Conservation (phyloP, 2,888 invertebrate species). For the Ennomos fuscantarius region DNA sequence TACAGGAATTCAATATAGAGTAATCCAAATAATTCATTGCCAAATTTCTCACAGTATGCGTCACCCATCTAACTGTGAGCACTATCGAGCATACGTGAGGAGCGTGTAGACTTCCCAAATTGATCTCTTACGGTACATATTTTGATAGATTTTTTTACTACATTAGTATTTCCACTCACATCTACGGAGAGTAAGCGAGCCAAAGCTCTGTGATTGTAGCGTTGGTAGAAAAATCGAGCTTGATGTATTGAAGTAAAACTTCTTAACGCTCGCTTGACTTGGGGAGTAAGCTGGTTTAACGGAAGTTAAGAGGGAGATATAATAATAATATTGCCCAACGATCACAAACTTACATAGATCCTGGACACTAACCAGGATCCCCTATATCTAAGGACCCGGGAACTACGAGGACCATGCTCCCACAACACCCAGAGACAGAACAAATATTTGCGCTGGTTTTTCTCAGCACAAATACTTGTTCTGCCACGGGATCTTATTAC, state of each 20-base stretch:
- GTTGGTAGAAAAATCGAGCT: conserved; percentile 45
- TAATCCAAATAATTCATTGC: neutral
- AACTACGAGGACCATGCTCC: too few species aligned
- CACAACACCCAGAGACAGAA: too few species aligned
- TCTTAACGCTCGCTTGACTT: neutral
- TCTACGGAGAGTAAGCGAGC: conserved; percentile 42
- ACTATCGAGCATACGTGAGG: conserved; percentile 1
- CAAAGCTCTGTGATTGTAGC: conserved; percentile 44
- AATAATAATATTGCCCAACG: too few species aligned
- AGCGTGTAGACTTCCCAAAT: conserved; percentile 24
- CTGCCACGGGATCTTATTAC: too few species aligned
- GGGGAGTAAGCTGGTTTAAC: too few species aligned
- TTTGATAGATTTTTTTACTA: conserved; percentile 33
- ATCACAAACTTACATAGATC: too few species aligned
- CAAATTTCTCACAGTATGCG: conserved; percentile 23
- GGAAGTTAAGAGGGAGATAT: too few species aligned
- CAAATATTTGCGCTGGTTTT: too few species aligned
- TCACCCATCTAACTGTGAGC: conserved; percentile 21
- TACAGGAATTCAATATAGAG: too few species aligned
- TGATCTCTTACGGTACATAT: conserved; percentile 35
- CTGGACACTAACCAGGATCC: too few species aligned
- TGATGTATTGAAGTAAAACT: neutral
- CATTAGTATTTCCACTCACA: conserved; percentile 61
- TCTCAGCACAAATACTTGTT: too few species aligned
- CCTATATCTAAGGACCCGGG: too few species aligned